phyloP scores from a whole-genome alignment of 2,797 vertebrate species.

The Chrysocyon brachyurus region DNA sequence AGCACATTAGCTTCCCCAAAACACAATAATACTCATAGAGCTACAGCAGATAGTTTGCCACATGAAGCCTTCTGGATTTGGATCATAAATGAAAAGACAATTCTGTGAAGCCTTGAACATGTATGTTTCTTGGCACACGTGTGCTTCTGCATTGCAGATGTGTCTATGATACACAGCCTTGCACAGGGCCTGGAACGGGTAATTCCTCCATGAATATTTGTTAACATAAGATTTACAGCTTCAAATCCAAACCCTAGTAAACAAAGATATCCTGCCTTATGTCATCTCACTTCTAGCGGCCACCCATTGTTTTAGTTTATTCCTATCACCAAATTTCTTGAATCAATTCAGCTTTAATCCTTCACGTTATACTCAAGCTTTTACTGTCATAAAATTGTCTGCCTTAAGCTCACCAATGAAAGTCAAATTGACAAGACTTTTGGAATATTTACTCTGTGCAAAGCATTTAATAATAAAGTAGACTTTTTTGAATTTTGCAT shows the following conservation, averaged over 20 bases:
- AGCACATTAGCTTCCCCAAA: constrained; percentile 18
- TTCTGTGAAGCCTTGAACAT: not conserved
- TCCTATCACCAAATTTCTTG: not conserved
- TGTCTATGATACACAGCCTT: not conserved
- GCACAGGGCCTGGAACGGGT: not conserved
- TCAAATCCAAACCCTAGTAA: not conserved
- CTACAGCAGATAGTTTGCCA: constrained; percentile 30
- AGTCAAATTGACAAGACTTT: not conserved
- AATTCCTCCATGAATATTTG: not conserved
- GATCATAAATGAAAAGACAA: constrained; percentile 25
- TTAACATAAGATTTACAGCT: not conserved
- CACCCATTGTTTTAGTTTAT: not conserved
- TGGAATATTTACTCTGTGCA: not conserved
- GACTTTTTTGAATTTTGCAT: not conserved
- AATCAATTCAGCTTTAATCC: not conserved
- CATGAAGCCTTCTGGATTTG: not conserved
- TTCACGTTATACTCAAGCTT: not conserved
- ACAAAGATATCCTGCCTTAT: not conserved
- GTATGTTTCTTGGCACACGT: not conserved
- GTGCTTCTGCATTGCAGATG: not conserved
- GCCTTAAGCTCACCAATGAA: not conserved
- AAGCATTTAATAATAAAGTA: not conserved
- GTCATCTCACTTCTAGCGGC: not conserved
- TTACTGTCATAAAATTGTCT: not conserved
- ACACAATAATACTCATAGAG: constrained; percentile 17